Evolutionary conservation across 2,888 invertebrate genomes (phyloP), one percentile per base, ranked within the genome.

Genomic region (Busseola fusca): DNA sequence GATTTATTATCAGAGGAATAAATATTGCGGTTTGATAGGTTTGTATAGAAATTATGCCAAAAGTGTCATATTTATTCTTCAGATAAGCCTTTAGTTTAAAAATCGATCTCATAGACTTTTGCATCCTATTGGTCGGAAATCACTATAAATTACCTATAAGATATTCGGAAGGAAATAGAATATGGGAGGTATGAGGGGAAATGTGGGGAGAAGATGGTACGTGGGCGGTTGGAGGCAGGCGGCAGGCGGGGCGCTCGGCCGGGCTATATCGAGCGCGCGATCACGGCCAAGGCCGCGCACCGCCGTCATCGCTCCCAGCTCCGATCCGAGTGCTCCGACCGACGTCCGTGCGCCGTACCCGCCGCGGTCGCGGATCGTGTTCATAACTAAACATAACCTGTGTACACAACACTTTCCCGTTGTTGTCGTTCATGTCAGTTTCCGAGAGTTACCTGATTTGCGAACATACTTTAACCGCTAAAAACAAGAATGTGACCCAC

Each of bases 181-280:
- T 74, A 80, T 85, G 87, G 91, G 86, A 86, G 87, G 91, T 86
- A 86, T 87, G 88, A 84, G 86, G 85, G 83, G 72, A 80, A 82
- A 80, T 75, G 80, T 81, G 67, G 85, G 76, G 62, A 70, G 74
- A 77, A 82, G 76, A 75, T 84, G 84, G 86, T 78, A 81, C 82
- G 85, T 82, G 80, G 87, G 85, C 69, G 81, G 82, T 76, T 78
- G 87, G 81, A 75, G 87, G 85, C 77, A 74, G 83, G 85, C 64
- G 80, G 85, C 81, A 82, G 87, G 84, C 80, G 87, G 86, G 89
- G 90, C 84, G 86, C 86, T 87, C 81, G 88, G 89, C 85, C 88
- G 88, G 88, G 93, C 93, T 95, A 95, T 95, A 95, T 95, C 93
- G 95, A 95, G 95, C 95, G 92, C 87, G 90, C 94, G 95, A 94